Base-by-base conservation (phyloP, 2,888 invertebrate genomes). In the Diarsia mendica region DNA sequence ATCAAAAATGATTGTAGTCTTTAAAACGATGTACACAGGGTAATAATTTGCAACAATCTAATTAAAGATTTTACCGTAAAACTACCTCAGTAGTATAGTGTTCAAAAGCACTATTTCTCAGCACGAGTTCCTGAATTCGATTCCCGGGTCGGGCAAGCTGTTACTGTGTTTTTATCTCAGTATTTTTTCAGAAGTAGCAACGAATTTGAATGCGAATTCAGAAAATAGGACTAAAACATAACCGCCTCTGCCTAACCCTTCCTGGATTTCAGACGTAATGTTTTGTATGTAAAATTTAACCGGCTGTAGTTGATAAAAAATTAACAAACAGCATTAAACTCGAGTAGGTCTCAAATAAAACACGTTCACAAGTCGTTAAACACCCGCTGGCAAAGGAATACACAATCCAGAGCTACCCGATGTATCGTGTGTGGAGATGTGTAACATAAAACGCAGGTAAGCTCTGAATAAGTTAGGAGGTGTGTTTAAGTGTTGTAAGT, bases 401-500 rank as follows among this genome's bases (percentile, higher is more conserved):
- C 33, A 51, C 55, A 82, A 83, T 82, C 71, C 71, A 55, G 46
- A 39, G 51, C 67, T 63, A 83, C 48, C 71, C 68, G 44, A 49
- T 28, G 67, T 82, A 86, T 88, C 84, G 72, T 72, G 72, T 60
- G 33, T 69, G 73, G 81, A 85, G 84, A 85, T 84, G 79, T 84
- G 84, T 84, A 82, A 87, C 86, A 85, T 85, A 87, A 86, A 88
- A 82, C 85, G 85, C 85, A 82, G 79, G 75, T 86, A 90, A 89
- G 87, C 89, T 83, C 76, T 92, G 91, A 93, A 93, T 93, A 92
- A 92, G 87, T 92, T 89, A 92, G 87, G 82, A 88, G 87, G 83
- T 84, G 81, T 77, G 85, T 88, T 89, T 88, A 87, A 91, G 89
- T 91, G 92, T 91, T 91, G 91, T 93, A 88, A 91, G 92, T 92